Percentiles rank a stretch among this genome's conserved stretches.
Evolutionary conservation across 2,113 vertebrate species (phyloP).

Genomic region (Neotragus moschatus): DNA sequence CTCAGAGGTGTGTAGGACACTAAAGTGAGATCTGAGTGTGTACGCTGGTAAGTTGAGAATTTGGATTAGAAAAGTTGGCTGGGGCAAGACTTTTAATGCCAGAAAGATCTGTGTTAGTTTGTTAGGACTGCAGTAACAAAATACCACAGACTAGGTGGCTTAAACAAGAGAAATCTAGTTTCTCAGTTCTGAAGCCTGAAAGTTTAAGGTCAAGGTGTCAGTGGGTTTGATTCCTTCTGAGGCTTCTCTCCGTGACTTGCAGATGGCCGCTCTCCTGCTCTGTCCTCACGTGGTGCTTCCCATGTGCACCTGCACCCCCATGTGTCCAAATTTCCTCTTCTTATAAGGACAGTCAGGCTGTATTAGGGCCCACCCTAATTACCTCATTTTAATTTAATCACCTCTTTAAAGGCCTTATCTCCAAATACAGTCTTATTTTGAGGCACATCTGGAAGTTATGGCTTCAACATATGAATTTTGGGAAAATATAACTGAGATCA

Average conservation of each 20-base stretch:
- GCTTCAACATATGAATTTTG: background rate
- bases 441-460: background rate
- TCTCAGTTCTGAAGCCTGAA: background rate
- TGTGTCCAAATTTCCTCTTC: background rate
- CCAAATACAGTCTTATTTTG: background rate
- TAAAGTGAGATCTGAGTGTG: background rate
- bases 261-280: background rate
- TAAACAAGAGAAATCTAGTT: background rate
- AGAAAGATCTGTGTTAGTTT: background rate
- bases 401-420: background rate
- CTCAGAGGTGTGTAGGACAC: accelerated
- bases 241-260: background rate
- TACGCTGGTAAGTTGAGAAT: background rate
- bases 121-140: background rate
- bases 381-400: background rate
- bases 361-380: background rate
- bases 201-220: background rate
- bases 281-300: background rate
- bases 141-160: background rate
- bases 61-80: background rate
- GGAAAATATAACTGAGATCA: background rate
- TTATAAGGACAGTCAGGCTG: background rate
- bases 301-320: background rate
- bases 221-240: background rate
- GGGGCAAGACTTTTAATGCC: background rate